Base-by-base conservation (phyloP, 2,797 vertebrate species). In the Parambassis ranga region DNA sequence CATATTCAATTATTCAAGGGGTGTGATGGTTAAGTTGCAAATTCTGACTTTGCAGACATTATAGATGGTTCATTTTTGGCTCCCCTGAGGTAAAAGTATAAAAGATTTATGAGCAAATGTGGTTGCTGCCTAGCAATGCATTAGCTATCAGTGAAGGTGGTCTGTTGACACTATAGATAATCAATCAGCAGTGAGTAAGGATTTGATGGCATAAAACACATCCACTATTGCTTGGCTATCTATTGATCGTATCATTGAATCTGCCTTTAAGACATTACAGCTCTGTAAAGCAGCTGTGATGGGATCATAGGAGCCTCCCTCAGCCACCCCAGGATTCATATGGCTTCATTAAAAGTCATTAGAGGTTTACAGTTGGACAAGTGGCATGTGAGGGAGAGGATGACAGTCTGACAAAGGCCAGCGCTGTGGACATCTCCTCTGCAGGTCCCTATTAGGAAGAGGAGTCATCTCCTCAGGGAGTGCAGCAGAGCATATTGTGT, bases 1-100 rank as follows among this genome's bases (percentile, higher is more conserved):
- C 58, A 42, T 66, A 19, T 74, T 90, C 50, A 86, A 83, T 90
- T 79, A 89, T 82, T 85, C 55, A 83, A 50, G 26, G 31, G 31
- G 22, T 35, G 22, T 60, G 39, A 59, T 65, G 65, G 74, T 75
- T 52, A 52, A 43, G 57, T 75, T 67, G 75, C 67, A 71, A 61
- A 81, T 84, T 79, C 46, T 14, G 58, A 53, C 58, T 85, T 73
- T 62, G 37, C 59, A 15, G 75, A 66, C 47, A 42, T 83, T 80
- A 84, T 72, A 80, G 68, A 69, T 71, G 62, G 47, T 35, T 80
- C 42, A 41, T 79, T 83, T 87, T 81, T 64, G 20, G 43, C 59
- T 75, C 39, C 48, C 56, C 26, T 39, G 44, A 43, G 57, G 51
- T 48, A 52, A 62, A 65, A 60, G 24, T 64, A 71, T 73, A 22